phyloP scores from a whole-genome alignment of 2,888 invertebrate genomes.

The Halictus ligatus region DNA sequence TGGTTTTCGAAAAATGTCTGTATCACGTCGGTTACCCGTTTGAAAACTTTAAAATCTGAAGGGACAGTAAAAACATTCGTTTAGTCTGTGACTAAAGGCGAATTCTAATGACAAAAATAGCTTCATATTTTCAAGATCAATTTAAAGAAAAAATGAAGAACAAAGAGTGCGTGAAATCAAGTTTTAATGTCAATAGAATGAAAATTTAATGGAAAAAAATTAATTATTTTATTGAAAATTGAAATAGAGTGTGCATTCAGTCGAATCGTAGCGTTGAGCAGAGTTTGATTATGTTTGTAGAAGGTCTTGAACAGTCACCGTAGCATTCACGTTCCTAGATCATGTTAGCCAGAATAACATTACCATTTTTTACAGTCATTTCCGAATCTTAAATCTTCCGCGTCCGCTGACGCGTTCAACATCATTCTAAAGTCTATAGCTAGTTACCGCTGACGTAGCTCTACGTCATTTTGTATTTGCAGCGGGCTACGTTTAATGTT shows the following conservation, averaged over 20 bases:
- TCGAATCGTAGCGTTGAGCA: no score
- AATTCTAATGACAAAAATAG: no score
- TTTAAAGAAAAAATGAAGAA: no score
- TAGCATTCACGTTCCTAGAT: no score
- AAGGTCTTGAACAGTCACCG: neutral
- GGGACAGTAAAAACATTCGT: no score
- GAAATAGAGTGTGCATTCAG: neutral
- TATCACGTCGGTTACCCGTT: no score
- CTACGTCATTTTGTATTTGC: neutral
- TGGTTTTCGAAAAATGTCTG: neutral
- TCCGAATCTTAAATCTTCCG: neutral
- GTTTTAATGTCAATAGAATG: no score
- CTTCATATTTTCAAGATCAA: no score
- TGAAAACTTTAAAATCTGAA: no score
- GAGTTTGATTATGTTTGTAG: neutral
- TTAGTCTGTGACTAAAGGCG: no score
- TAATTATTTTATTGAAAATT: neutral
- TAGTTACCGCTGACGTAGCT: neutral
- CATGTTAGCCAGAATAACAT: neutral
- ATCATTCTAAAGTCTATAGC: neutral
- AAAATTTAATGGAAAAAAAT: no score
- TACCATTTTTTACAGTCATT: neutral
- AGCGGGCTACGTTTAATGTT: constrained; percentile 1
- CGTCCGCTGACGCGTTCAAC: neutral
- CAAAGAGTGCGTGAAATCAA: no score